Evolutionary conservation across 2,888 invertebrate genomes (phyloP).

Genomic region (Allolobophora icterica): DNA sequence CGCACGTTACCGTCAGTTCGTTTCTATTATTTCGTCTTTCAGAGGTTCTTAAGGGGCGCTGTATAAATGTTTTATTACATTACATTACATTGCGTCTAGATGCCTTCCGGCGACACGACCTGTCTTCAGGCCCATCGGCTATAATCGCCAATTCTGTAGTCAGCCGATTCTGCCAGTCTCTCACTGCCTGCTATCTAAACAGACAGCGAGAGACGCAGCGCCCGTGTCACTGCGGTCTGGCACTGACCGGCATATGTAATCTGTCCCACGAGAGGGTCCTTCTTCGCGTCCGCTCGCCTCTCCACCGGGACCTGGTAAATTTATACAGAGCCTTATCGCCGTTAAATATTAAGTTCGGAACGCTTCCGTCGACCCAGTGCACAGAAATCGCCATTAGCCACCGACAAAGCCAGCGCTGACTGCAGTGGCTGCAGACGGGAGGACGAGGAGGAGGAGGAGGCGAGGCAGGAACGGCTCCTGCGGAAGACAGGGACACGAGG

Average conservation of each 20-base stretch:
- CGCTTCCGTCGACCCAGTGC: slow-evolving; percentile 15
- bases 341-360: slow-evolving; percentile 25
- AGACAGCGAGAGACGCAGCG: not conserved
- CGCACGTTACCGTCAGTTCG: too few species aligned
- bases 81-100: too few species aligned
- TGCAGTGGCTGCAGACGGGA: not conserved
- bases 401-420: slow-evolving; percentile 6
- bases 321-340: not conserved
- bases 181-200: not conserved
- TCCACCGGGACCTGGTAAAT: slow-evolving; percentile 21
- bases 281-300: not conserved
- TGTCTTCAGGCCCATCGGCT: not conserved
- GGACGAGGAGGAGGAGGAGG: not conserved
- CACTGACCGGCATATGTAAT: not conserved
- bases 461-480: not conserved
- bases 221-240: not conserved
- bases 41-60: too few species aligned
- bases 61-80: too few species aligned
- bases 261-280: slow-evolving; percentile 6
- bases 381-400: not conserved
- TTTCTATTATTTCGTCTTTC: too few species aligned
- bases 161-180: too few species aligned
- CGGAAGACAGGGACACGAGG: not conserved
- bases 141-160: too few species aligned
- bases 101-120: not conserved